phyloP scores from a whole-genome alignment of 2,888 invertebrate genomes.

The Steinernema scapterisci region DNA sequence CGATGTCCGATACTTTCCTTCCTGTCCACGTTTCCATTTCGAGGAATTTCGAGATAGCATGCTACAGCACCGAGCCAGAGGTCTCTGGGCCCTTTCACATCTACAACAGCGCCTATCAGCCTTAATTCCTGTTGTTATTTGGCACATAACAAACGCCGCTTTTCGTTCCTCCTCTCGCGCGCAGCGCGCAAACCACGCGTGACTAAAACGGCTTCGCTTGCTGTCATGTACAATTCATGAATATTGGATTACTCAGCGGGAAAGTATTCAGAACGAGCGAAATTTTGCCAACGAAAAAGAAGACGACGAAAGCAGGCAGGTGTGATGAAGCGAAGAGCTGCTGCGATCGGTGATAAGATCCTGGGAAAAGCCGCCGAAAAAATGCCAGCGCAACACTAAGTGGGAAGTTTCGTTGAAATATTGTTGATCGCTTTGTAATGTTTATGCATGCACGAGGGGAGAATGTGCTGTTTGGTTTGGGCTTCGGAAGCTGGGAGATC shows the following conservation, averaged over 20 bases:
- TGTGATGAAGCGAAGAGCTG: conserved; percentile 5
- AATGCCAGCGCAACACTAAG: not conserved
- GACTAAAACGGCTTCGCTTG: conserved; percentile 25
- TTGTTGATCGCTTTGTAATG: not conserved
- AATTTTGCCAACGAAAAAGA: not conserved
- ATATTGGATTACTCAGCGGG: conserved; percentile 30
- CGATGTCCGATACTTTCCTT: not conserved
- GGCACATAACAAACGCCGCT: conserved; percentile 14
- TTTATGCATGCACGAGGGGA: not conserved
- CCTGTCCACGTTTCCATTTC: too few species aligned
- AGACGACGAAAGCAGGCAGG: not conserved
- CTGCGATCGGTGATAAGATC: conserved; percentile 15
- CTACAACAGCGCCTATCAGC: conserved; percentile 36
- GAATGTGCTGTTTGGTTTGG: not conserved
- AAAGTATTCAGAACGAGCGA: conserved; percentile 25
- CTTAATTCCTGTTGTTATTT: conserved; percentile 3
- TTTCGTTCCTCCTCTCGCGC: not conserved
- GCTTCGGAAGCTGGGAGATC: too few species aligned
- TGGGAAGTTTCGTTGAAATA: not conserved
- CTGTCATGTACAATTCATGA: conserved; percentile 29
- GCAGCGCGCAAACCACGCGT: conserved; percentile 18
- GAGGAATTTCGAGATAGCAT: conserved; percentile 33
- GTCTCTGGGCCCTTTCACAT: conserved; percentile 42
- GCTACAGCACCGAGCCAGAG: too few species aligned
- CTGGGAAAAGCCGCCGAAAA: not conserved